Base-by-base conservation (phyloP, 2,888 invertebrate genomes). In the Cecidostiba fungosa region DNA sequence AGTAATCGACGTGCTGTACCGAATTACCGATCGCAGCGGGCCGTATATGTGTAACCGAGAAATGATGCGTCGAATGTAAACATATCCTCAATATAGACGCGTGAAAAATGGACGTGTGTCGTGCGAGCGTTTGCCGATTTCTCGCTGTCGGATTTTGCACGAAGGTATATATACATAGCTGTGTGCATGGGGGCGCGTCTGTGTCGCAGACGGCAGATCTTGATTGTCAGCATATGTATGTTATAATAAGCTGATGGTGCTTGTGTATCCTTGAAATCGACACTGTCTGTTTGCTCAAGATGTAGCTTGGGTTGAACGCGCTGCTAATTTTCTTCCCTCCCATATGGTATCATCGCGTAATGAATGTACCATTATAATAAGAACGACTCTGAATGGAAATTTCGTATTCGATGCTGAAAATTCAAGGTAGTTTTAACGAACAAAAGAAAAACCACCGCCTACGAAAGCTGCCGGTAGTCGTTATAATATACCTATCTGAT, bases 71-170 rank as follows among this genome's bases (percentile, higher is more conserved):
- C 76, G 69, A 76, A 47, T 81, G 77, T 76, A 85, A 81, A 81
- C 85, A 81, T n/a, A n/a, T 77, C 43, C 26, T 70, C 78, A 66
- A 16, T n/a, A n/a, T n/a, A n/a, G n/a, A 23, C 39, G 50, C 47
- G 69, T 82, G 78, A 79, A 78, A 82, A 85, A 82, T 74, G 85
- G 77, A 85, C 39, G 59, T 43, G 77, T 32, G 26, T 72, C 59
- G 36, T 10, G 43, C 43, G 16, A 4, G 16, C 69, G 16, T 50
- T 50, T 23, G 54, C 70, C 54, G 39, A 62, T 39, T 36, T 78
- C 47, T 23, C 70, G n/a, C 54, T 54, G 39, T 14, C 50, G 10
- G 39, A 79, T 66, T 79, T 62, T 69, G 73, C 79, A 79, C 47
- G 66, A 69, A 29, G 74, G 47, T 16, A 59, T 66, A 16, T n/a